Evolutionary conservation across 2,113 vertebrate genomes (phyloP).

Genomic region (Empidonax alnorum): DNA sequence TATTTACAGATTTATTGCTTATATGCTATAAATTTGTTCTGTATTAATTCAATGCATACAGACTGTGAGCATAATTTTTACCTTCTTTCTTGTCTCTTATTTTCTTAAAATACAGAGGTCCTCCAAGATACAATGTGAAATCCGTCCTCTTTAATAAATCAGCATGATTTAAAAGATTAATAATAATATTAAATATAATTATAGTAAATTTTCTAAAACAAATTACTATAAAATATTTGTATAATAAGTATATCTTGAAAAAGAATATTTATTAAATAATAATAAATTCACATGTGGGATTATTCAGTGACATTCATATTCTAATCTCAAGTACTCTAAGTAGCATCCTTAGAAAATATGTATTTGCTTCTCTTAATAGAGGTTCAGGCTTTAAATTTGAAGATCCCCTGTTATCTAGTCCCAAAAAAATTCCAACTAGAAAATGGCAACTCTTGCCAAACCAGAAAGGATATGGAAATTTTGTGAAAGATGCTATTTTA

Average conservation of each 20-base stretch:
- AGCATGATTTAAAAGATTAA: rapidly evolving
- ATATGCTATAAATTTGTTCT: not conserved
- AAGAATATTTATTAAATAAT: not conserved
- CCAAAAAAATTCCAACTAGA: not conserved
- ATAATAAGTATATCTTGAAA: not conserved
- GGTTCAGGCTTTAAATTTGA: not conserved
- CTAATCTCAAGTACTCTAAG: not conserved
- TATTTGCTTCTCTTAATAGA: not conserved
- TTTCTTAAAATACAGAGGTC: not conserved
- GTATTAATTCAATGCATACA: not conserved
- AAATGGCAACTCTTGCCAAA: not conserved
- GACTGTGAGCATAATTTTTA: not conserved
- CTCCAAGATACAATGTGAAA: not conserved
- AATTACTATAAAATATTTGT: not conserved
- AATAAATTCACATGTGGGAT: not conserved
- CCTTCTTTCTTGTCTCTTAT: not conserved
- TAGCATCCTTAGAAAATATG: not conserved
- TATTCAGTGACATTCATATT: not conserved
- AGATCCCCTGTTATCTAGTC: not conserved
- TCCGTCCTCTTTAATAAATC: not conserved
- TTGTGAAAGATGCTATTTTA: not conserved
- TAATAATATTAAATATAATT: not conserved
- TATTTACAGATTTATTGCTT: not conserved
- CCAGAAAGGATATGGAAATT: not conserved
- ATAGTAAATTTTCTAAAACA: not conserved